Base-by-base conservation (phyloP, 2,888 invertebrate genomes). In the Cyaniris semiargus region DNA sequence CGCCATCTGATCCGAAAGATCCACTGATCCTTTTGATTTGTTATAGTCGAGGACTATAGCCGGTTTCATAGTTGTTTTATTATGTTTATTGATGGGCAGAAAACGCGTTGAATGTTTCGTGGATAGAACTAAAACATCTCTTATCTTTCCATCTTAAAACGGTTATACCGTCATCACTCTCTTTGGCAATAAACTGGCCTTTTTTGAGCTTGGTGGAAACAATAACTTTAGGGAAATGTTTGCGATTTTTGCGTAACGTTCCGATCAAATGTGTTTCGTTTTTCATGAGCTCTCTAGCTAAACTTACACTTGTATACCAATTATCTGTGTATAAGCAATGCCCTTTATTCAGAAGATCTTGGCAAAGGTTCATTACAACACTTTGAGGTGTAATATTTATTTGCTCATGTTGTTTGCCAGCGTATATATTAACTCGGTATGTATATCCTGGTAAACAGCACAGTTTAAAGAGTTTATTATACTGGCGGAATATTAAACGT, bases 311-410 rank as follows among this genome's bases (percentile, higher is more conserved):
- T 76, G 83, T 85, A 78, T 85, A 85, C 82, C 83, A 85, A 79
- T 85, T 84, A 77, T 85, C 83, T 74, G 80, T 83, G 34, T 80
- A 72, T 31, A 76, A 76, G 48, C 79, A 74, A 71, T 82, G 78
- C 13, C 84, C 84, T 82, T 85, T 85, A 78, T 83, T 81, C 6
- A 85, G 80, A 56, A 84, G 79, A 78, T 81, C 81, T 70, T 79
- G 74, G 76, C 82, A 84, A n/a, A 86, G 79, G 44, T 78, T 75
- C 83, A 85, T 82, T 38, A 85, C 84, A 48, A 85, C 82, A 53
- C 80, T 83, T 15, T 81, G 77, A 66, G 85, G 83, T 10, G 82
- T 83, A 48, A 79, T 81, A 82, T 85, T 82, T 7, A 79, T 79
- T 31, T 76, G 53, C 75, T 84, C 83, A 53, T 83, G 79, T 44